phyloP scores from a whole-genome alignment of 2,113 vertebrate genomes.

The Neopipo cinnamomea region DNA sequence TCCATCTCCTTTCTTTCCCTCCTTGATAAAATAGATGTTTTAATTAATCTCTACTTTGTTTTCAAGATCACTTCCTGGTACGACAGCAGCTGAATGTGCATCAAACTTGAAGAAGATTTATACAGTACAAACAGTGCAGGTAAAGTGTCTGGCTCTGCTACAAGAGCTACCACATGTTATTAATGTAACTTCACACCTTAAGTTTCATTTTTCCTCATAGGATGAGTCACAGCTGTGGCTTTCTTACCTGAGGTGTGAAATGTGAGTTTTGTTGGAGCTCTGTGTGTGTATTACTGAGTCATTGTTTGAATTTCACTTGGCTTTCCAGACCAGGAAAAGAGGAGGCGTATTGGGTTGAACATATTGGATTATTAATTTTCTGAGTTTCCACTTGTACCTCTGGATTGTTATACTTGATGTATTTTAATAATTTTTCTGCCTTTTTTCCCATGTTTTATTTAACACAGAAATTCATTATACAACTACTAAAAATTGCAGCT shows the following conservation, averaged over 20 bases:
- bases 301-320: background rate
- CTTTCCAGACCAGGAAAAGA: background rate
- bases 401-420: background rate
- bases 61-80: conserved; percentile 88
- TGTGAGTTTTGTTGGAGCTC: background rate
- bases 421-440: background rate
- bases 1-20: background rate
- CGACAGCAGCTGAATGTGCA: conserved; percentile 93
- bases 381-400: background rate
- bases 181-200: background rate
- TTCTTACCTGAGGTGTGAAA: background rate
- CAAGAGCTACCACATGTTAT: background rate
- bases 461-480: background rate
- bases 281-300: background rate
- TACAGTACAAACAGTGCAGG: conserved; percentile 92
- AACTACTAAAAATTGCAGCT: background rate
- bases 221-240: background rate
- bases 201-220: background rate
- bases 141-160: conserved; percentile 3
- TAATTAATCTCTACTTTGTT: background rate
- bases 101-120: conserved; percentile 96
- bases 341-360: background rate
- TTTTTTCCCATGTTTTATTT: background rate
- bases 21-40: background rate
- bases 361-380: background rate